Conservation (phyloP, 2,888 invertebrate species). For the Cheilosia scutellata region DNA sequence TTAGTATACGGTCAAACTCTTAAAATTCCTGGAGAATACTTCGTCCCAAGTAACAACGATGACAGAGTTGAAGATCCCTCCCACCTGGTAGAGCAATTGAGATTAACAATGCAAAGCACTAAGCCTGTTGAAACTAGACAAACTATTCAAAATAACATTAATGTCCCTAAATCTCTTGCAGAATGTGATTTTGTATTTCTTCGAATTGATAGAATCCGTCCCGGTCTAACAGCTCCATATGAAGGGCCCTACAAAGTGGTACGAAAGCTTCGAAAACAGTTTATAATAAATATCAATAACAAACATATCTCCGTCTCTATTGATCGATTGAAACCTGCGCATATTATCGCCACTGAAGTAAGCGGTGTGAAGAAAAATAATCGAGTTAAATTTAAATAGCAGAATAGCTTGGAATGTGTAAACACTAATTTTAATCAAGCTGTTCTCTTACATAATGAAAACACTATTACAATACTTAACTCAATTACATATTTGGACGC, state of each 20-base stretch:
- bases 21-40: constrained; percentile 29
- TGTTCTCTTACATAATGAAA: background rate
- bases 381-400: constrained; percentile 1
- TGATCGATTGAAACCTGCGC: constrained; percentile 45
- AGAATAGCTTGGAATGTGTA: background rate
- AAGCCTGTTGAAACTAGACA: constrained; percentile 1
- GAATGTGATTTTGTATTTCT: constrained; percentile 28
- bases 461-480: background rate
- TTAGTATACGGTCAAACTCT: constrained; percentile 53
- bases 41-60: background rate
- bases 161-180: constrained; percentile 25
- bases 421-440: background rate
- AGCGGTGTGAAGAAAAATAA: background rate
- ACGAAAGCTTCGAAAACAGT: constrained; percentile 34
- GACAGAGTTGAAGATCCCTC: background rate
- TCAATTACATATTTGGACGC: background rate
- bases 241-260: constrained; percentile 51
- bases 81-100: background rate
- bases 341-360: constrained; percentile 21
- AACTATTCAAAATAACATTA: background rate
- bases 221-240: constrained; percentile 33
- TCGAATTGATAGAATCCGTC: constrained; percentile 34
- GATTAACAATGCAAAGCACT: constrained; percentile 13
- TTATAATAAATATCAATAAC: constrained; percentile 4
- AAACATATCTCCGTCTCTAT: constrained; percentile 30